These are phyloP conservation scores for Muscina levida DNA, from an alignment of 2,888 invertebrate species.

Conservation along the genomic window DNA sequence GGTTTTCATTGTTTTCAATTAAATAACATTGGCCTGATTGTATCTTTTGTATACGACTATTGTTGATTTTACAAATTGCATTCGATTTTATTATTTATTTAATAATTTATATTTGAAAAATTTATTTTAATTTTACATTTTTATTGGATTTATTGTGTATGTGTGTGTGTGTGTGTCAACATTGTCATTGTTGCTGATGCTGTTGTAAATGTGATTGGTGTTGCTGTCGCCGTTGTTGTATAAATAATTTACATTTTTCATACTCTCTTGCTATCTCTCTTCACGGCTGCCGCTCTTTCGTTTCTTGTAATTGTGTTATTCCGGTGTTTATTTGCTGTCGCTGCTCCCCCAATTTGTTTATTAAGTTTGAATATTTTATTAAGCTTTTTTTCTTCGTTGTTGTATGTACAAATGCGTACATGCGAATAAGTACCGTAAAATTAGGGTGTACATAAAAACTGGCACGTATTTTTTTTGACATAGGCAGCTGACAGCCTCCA, in stretches of 20 bases:
- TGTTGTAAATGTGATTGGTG: not conserved
- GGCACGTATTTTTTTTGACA: too few relatives aligned
- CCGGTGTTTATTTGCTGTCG: constrained; percentile 34
- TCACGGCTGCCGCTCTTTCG: too few relatives aligned
- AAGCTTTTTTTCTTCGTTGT: not conserved
- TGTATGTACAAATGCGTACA: not conserved
- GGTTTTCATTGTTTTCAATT: constrained; percentile 53
- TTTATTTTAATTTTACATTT: constrained; percentile 34
- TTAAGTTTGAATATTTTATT: constrained; percentile 35
- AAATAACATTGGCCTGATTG: constrained; percentile 50
- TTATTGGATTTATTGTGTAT: constrained; percentile 27
- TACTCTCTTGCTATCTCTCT: not conserved
- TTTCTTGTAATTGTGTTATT: constrained; percentile 35
- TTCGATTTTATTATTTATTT: constrained; percentile 60
- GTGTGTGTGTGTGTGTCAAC: too few relatives aligned
- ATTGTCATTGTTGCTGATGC: constrained; percentile 12
- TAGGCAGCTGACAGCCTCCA: too few relatives aligned
- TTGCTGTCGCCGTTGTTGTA: not conserved
- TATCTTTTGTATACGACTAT: constrained; percentile 38
- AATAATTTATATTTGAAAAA: constrained; percentile 54
- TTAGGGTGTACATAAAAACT: constrained; percentile 11
- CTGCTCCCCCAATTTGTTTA: constrained; percentile 32
- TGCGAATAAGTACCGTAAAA: constrained; percentile 11
- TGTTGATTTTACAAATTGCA: constrained; percentile 61
- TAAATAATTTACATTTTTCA: constrained; percentile 35